Evolutionary conservation across 2,113 vertebrate species (phyloP).

Genomic region (Beaufortia kweichowensis): DNA sequence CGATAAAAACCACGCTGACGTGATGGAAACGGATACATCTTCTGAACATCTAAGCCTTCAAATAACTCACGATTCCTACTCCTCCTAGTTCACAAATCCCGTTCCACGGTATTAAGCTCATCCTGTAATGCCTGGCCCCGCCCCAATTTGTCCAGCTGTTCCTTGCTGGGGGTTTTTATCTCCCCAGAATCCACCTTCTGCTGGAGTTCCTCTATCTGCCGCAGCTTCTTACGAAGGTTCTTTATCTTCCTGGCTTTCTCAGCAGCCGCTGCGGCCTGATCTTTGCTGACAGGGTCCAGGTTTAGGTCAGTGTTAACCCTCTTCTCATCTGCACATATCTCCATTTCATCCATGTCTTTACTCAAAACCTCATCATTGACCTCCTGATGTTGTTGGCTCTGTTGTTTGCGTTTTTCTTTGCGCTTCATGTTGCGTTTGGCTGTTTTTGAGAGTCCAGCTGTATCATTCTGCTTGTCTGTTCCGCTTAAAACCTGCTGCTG

Average conservation of each 20-base stretch:
- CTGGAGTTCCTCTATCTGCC: conserved; percentile 89
- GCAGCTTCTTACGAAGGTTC: conserved; percentile 89
- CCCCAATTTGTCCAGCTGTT: conserved; percentile 89
- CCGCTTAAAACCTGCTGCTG: conserved; percentile 65
- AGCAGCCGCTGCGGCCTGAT: conserved; percentile 46
- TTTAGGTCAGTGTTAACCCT: conserved; percentile 43
- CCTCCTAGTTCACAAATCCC: conserved; percentile 69
- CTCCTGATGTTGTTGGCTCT: conserved; percentile 53
- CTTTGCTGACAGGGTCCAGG: conserved; percentile 1
- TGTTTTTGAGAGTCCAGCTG: conserved; percentile 80
- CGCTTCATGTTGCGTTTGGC: conserved; percentile 93
- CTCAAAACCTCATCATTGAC: conserved; percentile 65
- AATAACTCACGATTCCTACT: not conserved
- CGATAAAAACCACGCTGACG: not conserved
- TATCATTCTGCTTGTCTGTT: conserved; percentile 55
- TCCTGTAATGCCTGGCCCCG: conserved; percentile 76
- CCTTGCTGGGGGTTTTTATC: conserved; percentile 81
- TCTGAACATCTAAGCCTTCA: not conserved
- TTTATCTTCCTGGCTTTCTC: conserved; percentile 88
- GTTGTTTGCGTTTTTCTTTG: conserved; percentile 87
- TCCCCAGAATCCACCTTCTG: conserved; percentile 86
- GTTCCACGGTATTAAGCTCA: conserved; percentile 82
- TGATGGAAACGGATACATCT: not conserved
- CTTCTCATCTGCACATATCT: conserved; percentile 55
- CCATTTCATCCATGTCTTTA: conserved; percentile 74